Evolutionary conservation across 2,888 invertebrate species (phyloP), one percentile per base, ranked within the genome.

Genomic region (Ephialtes manifestator): DNA sequence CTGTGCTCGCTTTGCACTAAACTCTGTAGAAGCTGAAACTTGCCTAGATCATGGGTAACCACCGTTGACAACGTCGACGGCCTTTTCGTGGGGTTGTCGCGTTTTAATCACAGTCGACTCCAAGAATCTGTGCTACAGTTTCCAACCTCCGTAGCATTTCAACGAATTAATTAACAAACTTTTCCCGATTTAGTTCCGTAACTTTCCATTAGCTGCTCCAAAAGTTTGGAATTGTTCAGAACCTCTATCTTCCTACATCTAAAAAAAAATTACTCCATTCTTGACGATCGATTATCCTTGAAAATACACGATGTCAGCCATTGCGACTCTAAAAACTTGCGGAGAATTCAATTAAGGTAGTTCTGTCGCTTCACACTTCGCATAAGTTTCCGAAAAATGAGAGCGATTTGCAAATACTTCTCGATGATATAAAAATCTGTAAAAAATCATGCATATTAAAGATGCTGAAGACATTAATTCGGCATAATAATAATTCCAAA

Each of bases 111-210:
- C 53, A 31, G 13, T 53, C 18, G 11, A 4, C 35, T 20, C 53
- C 1, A n/a, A 68, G 67, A 28, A 48, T 68, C 24, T n/a, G 18
- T n/a, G 46, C 20, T 28, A 15, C 67, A 28, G 24, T 24, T 55
- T 24, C 35, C 8, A 65, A 71, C 24, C 46, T 20, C 28, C 58
- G 58, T 74, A 68, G 28, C 68, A 60, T 63, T 58, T 28, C 31
- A 78, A 39, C 79, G 79, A 79, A 75, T 83, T 75, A 75, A 83
- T 83, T 70, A 70, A 63, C 74, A 46, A 83, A 79, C 63, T 70
- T 46, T 39, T 4, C 10, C 18, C 18, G 5, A 0, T 2, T 2
- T 18, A 18, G 11, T 43, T 20, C 4, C 43, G 10, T 46, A 13
- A 67, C 24, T 46, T 67, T 67, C 67, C 43, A 58, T 58, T 58